Percentiles rank a stretch among this genome's conserved stretches.
These are phyloP conservation scores for Phocoena sinus DNA, from an alignment of 2,113 vertebrate genomes.

Conservation along the genomic window DNA sequence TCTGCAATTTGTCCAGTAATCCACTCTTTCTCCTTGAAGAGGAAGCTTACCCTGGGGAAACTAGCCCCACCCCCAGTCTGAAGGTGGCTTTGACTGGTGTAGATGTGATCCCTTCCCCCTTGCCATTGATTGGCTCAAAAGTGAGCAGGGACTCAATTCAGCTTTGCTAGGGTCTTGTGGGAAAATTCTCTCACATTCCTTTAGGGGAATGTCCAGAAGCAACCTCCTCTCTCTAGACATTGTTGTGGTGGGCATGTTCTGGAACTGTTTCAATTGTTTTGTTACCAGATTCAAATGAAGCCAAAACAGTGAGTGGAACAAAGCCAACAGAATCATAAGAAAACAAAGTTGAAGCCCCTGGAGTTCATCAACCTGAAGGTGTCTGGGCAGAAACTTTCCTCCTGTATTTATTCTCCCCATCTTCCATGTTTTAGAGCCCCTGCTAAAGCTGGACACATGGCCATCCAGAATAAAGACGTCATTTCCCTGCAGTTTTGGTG, in stretches of 20 bases:
- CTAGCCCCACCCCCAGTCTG: no score
- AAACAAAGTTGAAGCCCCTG: background rate
- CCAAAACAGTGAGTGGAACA: background rate
- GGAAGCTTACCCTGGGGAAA: background rate
- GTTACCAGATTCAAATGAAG: background rate
- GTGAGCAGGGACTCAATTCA: background rate
- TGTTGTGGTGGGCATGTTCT: background rate
- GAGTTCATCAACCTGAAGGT: background rate
- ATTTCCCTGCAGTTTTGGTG: background rate
- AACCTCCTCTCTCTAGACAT: background rate
- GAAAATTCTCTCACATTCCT: background rate
- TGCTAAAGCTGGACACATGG: background rate
- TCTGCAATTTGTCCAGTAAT: background rate
- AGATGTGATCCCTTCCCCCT: no score
- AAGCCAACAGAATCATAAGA: background rate
- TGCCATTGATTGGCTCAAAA: background rate
- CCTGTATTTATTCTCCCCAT: background rate
- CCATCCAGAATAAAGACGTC: background rate
- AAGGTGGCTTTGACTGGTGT: background rate
- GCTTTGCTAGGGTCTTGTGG: background rate
- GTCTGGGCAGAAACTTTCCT: background rate
- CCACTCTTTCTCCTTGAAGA: background rate
- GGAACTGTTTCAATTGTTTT: background rate
- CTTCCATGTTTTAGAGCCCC: background rate
- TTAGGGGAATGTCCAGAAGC: background rate